phyloP scores from a whole-genome alignment of 2,888 invertebrate genomes.

The Epiblema foenella region DNA sequence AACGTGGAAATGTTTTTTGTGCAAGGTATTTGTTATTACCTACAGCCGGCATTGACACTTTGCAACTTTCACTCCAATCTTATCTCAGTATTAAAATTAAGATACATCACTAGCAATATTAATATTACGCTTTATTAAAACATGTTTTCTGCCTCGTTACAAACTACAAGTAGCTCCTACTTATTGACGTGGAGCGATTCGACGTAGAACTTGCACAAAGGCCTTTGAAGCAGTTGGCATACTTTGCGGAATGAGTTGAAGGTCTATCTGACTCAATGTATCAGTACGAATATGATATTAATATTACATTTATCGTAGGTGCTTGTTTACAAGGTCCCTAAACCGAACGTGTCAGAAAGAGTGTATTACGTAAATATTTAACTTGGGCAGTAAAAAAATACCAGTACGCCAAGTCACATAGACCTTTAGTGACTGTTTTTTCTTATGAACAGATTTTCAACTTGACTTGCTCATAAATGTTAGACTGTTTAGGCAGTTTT shows the following conservation, averaged over 20 bases:
- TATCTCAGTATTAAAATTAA: no score
- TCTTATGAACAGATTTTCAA: slow-evolving; percentile 4
- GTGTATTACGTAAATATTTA: no score
- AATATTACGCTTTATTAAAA: background rate
- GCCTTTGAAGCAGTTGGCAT: slow-evolving; percentile 8
- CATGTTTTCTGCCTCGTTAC: background rate
- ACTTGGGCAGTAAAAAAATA: no score
- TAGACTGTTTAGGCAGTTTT: no score
- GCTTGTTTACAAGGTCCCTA: no score
- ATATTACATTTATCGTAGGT: background rate
- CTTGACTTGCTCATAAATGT: background rate
- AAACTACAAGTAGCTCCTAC: slow-evolving; percentile 6
- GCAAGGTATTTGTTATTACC: no score
- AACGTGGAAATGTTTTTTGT: no score
- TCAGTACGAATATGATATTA: background rate
- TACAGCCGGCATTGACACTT: no score
- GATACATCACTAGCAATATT: no score
- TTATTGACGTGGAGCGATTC: slow-evolving; percentile 6
- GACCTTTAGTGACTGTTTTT: no score
- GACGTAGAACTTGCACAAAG: slow-evolving; percentile 12
- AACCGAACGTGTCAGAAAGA: background rate
- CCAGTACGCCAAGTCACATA: no score
- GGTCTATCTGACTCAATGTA: background rate
- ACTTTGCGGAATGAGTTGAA: slow-evolving; percentile 3
- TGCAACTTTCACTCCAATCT: no score